Evolutionary conservation across 2,888 invertebrate genomes (phyloP).

Genomic region (Bembecia ichneumoniformis): DNA sequence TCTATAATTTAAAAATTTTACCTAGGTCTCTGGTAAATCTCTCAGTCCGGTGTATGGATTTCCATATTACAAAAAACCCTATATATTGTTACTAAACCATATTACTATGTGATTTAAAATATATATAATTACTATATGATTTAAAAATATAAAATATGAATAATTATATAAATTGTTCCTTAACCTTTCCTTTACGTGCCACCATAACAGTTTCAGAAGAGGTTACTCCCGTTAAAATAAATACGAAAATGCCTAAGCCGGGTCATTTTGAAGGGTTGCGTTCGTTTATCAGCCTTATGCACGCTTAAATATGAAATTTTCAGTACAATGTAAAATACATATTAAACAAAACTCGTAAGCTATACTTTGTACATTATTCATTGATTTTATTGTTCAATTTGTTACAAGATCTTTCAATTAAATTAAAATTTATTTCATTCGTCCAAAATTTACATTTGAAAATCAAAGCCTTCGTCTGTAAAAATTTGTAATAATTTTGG

Average conservation of each 20-base stretch:
- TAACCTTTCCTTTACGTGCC: conserved; percentile 6
- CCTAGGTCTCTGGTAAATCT: too few species aligned
- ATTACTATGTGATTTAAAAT: too few species aligned
- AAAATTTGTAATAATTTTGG: conserved; percentile 49
- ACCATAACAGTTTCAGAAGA: conserved; percentile 4
- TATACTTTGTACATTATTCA: background rate
- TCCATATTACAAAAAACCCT: too few species aligned
- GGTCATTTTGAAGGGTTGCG: conserved; percentile 5
- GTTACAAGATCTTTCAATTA: too few species aligned
- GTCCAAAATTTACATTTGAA: conserved; percentile 19
- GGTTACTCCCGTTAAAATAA: conserved; percentile 4
- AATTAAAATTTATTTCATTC: background rate
- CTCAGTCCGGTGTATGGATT: too few species aligned
- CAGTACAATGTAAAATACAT: background rate
- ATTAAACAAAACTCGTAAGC: background rate
- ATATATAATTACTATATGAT: too few species aligned
- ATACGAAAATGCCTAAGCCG: conserved; percentile 10
- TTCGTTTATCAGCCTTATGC: conserved; percentile 7
- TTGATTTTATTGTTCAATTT: background rate
- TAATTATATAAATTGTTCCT: too few species aligned
- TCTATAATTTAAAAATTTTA: too few species aligned
- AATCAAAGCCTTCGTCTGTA: conserved; percentile 50
- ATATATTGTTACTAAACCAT: too few species aligned
- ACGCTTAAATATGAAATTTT: conserved; percentile 2
- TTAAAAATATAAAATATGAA: too few species aligned